Conservation (phyloP, 2,797 vertebrate species). For the Megalops cyprinoides region DNA sequence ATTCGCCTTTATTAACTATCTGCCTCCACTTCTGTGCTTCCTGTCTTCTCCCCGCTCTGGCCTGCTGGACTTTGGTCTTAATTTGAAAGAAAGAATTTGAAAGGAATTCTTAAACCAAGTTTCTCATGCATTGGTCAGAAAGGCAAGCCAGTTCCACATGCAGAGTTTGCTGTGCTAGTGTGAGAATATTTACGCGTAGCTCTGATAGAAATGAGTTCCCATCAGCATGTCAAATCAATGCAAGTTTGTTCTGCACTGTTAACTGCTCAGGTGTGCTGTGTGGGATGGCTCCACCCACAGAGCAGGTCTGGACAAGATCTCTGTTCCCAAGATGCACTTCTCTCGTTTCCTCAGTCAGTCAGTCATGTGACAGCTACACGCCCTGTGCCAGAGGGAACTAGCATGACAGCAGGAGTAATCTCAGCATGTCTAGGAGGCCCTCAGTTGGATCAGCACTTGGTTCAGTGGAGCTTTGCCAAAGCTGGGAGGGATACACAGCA, state of each 20-base stretch:
- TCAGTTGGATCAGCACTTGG: not conserved
- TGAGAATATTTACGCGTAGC: not conserved
- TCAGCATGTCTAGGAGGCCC: not conserved
- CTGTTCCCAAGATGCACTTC: slow-evolving; percentile 37
- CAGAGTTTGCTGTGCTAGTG: slow-evolving; percentile 28
- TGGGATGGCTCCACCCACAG: slow-evolving; percentile 45
- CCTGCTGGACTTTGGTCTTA: not conserved
- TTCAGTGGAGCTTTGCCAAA: not conserved
- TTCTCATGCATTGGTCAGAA: too few relatives aligned
- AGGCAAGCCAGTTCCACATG: too few relatives aligned
- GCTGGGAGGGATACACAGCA: not conserved
- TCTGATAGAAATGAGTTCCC: not conserved
- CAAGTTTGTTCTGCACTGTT: not conserved
- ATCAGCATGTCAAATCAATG: not conserved
- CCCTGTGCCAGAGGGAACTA: not conserved
- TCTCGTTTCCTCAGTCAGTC: slow-evolving; percentile 38
- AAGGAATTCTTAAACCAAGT: too few relatives aligned
- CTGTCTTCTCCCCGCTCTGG: too few relatives aligned
- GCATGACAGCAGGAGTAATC: not conserved
- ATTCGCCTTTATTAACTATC: too few relatives aligned
- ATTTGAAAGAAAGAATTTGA: not conserved
- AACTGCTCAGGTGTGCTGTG: not conserved
- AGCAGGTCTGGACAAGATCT: slow-evolving; percentile 57
- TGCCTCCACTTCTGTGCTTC: too few relatives aligned
- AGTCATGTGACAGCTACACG: slow-evolving; percentile 24